Percentiles rank a stretch among this genome's conserved stretches.
Evolutionary conservation across 2,797 vertebrate genomes (phyloP).

Genomic region (Bovichtus diacanthus): DNA sequence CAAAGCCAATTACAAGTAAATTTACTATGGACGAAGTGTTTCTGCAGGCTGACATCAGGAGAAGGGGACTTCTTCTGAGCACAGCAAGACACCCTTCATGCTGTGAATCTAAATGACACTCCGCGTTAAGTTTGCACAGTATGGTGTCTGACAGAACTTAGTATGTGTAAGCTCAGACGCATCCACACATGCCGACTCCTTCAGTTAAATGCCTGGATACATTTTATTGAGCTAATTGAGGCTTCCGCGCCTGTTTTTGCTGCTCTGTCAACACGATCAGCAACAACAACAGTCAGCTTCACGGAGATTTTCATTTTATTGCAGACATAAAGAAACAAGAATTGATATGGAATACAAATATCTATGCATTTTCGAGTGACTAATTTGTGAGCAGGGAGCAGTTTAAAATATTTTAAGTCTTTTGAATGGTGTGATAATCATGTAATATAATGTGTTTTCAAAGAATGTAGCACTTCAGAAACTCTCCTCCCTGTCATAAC

Average conservation of each 20-base stretch:
- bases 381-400: slow-evolving; percentile 20
- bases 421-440: slow-evolving; percentile 64
- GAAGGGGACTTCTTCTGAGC: slow-evolving; percentile 44
- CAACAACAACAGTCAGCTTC: slow-evolving; percentile 14
- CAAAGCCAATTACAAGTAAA: slow-evolving; percentile 64
- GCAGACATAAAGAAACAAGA: slow-evolving; percentile 8
- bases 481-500: slow-evolving; percentile 63
- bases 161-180: slow-evolving; percentile 38
- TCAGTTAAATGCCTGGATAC: slow-evolving; percentile 37
- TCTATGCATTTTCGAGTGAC: not conserved
- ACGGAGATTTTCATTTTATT: slow-evolving; percentile 21
- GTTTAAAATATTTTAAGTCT: slow-evolving; percentile 36
- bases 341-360: slow-evolving; percentile 1
- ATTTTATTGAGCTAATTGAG: slow-evolving; percentile 48
- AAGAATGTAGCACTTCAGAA: slow-evolving; percentile 64
- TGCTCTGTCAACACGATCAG: slow-evolving; percentile 29
- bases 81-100: slow-evolving; percentile 58
- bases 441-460: slow-evolving; percentile 66
- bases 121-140: slow-evolving; percentile 56
- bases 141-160: slow-evolving; percentile 56
- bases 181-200: slow-evolving; percentile 44
- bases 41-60: slow-evolving; percentile 43
- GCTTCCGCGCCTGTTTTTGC: slow-evolving; percentile 15
- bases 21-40: slow-evolving; percentile 43
- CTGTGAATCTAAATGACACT: slow-evolving; percentile 67